These are phyloP conservation scores for Ceyx melanurus DNA, from an alignment of 2,113 vertebrate genomes.

Conservation along the genomic window DNA sequence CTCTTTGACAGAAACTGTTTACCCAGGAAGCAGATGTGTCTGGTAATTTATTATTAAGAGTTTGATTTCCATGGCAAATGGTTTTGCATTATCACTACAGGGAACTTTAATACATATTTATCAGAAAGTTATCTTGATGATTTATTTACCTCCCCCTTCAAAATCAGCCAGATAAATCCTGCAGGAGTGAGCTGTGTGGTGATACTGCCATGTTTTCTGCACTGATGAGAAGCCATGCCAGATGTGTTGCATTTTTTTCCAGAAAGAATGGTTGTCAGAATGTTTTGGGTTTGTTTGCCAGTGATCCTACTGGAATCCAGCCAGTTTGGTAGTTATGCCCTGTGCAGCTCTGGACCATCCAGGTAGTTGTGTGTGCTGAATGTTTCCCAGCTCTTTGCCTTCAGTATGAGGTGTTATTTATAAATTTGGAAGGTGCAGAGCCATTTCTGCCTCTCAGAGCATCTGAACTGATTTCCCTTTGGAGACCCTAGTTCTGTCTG, in stretches of 20 bases:
- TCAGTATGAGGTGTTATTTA: background rate
- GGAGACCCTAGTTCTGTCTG: background rate
- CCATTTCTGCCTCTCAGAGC: background rate
- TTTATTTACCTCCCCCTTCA: background rate
- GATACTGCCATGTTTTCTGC: background rate
- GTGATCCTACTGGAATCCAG: background rate
- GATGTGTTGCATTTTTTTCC: background rate
- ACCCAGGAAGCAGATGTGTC: background rate
- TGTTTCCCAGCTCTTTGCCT: background rate
- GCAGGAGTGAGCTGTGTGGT: background rate
- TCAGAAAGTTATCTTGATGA: background rate
- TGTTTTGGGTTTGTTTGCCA: accelerated
- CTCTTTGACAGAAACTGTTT: background rate
- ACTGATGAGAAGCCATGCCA: background rate
- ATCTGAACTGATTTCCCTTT: background rate
- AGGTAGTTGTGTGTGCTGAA: background rate
- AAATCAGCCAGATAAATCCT: background rate
- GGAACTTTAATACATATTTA: slow-evolving; percentile 6
- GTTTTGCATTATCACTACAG: background rate
- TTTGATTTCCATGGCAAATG: slow-evolving; percentile 2
- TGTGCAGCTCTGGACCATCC: background rate
- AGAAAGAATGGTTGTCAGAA: background rate
- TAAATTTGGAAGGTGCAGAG: background rate
- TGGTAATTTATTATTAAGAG: slow-evolving; percentile 25
- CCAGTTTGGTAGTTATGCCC: background rate